Evolutionary conservation across 2,113 vertebrate genomes (phyloP).

Genomic region (Clarias gariepinus): DNA sequence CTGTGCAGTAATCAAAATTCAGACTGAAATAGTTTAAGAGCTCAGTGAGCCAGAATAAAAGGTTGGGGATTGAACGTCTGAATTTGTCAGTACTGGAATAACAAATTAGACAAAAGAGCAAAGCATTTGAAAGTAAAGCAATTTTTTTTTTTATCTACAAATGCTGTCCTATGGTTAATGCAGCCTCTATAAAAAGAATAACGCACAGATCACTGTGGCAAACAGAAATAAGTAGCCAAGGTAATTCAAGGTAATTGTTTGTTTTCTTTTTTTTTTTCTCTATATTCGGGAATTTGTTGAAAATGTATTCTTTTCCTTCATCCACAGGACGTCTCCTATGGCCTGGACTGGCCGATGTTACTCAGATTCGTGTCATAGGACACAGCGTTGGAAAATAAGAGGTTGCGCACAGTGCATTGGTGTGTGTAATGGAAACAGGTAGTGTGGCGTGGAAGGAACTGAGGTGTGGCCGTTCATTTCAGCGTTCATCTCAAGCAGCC

Average conservation of each 20-base stretch:
- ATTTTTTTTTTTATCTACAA: conserved; percentile 11
- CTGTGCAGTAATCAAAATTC: conserved; percentile 41
- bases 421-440: conserved; percentile 48
- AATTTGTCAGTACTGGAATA: conserved; percentile 34
- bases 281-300: not conserved
- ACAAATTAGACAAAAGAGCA: conserved; percentile 30
- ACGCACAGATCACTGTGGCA: not conserved
- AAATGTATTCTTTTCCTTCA: not conserved
- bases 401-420: conserved; percentile 39
- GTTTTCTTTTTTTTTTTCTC: not conserved
- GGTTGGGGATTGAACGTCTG: conserved; percentile 30
- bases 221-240: not conserved
- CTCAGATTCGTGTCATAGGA: conserved; percentile 24
- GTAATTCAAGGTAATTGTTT: not conserved
- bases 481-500: conserved; percentile 28
- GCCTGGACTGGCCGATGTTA: not conserved
- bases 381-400: conserved; percentile 29
- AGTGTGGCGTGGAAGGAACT: conserved; percentile 38
- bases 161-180: not conserved
- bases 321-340: not conserved
- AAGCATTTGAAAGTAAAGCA: conserved; percentile 4
- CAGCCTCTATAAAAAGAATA: not conserved
- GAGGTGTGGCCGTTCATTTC: conserved; percentile 16
- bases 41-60: conserved; percentile 46
- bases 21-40: conserved; percentile 43